These are phyloP conservation scores for Dryobotodes eremita DNA, from an alignment of 2,888 invertebrate species.

Conservation along the genomic window DNA sequence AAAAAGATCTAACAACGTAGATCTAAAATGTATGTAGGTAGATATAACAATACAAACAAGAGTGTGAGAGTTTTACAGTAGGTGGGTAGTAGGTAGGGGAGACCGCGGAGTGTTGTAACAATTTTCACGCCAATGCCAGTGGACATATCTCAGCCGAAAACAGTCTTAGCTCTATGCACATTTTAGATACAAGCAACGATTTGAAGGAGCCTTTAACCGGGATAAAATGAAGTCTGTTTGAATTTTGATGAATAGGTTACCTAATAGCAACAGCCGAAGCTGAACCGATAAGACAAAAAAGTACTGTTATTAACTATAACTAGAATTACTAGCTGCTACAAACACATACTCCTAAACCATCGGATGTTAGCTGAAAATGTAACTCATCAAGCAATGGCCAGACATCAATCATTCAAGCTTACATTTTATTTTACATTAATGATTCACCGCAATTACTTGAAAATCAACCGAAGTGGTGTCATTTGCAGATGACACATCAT, in stretches of 20 bases:
- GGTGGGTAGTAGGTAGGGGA: neutral
- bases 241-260: conserved; percentile 10
- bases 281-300: conserved; percentile 5
- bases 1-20: neutral
- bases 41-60: neutral
- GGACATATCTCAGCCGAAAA: too few species aligned
- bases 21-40: neutral
- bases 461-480: too few species aligned
- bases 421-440: too few species aligned
- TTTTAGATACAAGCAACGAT: too few species aligned
- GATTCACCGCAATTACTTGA: too few species aligned
- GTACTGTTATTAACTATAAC: neutral
- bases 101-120: too few species aligned
- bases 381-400: conserved; percentile 14
- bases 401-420: conserved; percentile 1
- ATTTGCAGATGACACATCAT: too few species aligned
- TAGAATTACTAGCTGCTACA: neutral
- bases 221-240: neutral
- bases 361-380: neutral
- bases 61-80: neutral
- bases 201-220: neutral
- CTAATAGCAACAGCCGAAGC: neutral
- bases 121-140: too few species aligned
- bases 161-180: too few species aligned
- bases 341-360: neutral